Evolutionary conservation across 1,140 invertebrate species (phyloP).

Genomic region (Conus betulinus): DNA sequence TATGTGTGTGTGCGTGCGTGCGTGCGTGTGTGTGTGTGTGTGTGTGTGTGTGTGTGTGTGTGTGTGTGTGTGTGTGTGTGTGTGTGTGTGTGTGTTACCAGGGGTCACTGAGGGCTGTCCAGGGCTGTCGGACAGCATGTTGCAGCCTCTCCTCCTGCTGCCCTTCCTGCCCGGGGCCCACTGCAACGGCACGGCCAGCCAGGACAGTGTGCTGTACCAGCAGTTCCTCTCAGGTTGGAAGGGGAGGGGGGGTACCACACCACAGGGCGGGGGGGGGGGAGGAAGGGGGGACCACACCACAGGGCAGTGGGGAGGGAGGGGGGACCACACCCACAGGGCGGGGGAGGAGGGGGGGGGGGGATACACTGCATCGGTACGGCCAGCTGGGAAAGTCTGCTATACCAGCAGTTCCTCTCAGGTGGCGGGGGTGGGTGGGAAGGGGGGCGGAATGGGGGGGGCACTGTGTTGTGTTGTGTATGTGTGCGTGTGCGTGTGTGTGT

Average conservation of each 20-base stretch:
- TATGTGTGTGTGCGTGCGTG: background rate
- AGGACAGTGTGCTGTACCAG: slow-evolving; percentile 10
- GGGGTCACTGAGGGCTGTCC: background rate
- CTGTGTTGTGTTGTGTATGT: background rate
- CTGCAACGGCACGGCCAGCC: background rate
- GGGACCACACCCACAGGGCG: background rate
- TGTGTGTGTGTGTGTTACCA: background rate
- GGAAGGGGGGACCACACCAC: no score
- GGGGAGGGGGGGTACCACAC: background rate
- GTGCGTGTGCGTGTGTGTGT: background rate
- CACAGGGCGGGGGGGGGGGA: background rate
- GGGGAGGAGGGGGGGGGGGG: no score
- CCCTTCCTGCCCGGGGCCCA: background rate
- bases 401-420: no score
- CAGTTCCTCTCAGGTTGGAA: background rate
- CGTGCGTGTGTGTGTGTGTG: background rate
- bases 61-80: background rate
- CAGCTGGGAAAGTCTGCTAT: no score
- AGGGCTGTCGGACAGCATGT: background rate
- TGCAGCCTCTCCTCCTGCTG: background rate
- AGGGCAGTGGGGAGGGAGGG: background rate
- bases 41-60: background rate
- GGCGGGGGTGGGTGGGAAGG: background rate
- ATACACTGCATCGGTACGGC: no score
- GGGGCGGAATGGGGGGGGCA: background rate